A percentile compares a stretch with the other conserved stretches of the same genome.
phyloP scores from a whole-genome alignment of 2,113 vertebrate species.

The Gadus chalcogrammus region DNA sequence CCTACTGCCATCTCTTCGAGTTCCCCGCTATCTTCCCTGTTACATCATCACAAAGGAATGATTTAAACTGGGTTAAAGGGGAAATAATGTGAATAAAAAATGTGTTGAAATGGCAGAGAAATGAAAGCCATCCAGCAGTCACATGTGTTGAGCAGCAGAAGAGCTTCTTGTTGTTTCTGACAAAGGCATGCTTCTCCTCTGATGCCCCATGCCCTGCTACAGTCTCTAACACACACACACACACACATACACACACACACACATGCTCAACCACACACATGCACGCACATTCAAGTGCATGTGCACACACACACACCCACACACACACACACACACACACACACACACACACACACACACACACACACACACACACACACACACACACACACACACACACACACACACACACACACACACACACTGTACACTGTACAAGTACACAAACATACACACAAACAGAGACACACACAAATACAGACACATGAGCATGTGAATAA shows the following conservation, averaged over 20 bases:
- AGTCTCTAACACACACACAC: constrained; percentile 27
- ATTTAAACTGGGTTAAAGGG: constrained; percentile 6
- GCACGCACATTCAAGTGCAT: neutral
- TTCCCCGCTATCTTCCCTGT: constrained; percentile 13
- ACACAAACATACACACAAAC: constrained; percentile 33
- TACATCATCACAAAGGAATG: constrained; percentile 12
- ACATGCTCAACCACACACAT: constrained; percentile 23
- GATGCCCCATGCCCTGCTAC: neutral
- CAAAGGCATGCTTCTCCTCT: constrained; percentile 33
- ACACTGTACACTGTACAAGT: no score
- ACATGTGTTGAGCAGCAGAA: constrained; percentile 11
- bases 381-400: constrained; percentile 22
- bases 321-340: constrained; percentile 25
- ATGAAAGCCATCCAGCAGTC: constrained; percentile 34
- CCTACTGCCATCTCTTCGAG: constrained; percentile 10
- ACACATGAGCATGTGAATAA: neutral
- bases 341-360: no score
- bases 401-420: constrained; percentile 15
- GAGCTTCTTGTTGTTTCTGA: constrained; percentile 28
- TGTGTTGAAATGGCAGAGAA: constrained; percentile 3
- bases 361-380: constrained; percentile 20
- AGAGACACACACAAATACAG: constrained; percentile 1
- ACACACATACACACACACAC: constrained; percentile 25
- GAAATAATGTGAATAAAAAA: neutral
- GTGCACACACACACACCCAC: neutral